These are phyloP conservation scores for Alentia gelatinosa DNA, from an alignment of 2,888 invertebrate genomes.

Conservation along the genomic window DNA sequence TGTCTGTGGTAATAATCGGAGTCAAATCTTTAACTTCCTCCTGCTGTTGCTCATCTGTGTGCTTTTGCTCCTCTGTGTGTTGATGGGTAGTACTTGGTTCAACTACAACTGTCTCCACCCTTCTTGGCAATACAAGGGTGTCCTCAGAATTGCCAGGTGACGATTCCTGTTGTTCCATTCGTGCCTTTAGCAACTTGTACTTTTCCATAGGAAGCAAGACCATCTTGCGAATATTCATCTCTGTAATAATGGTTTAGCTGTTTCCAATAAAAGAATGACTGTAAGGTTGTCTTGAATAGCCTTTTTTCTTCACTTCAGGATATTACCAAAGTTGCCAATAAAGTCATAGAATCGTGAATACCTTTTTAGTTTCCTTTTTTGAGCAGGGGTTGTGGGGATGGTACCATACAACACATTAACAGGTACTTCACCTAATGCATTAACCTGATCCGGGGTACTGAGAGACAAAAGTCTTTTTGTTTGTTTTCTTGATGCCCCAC, in stretches of 20 bases:
- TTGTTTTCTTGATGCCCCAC: neutral
- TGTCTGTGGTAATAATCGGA: neutral
- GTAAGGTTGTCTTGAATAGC: neutral
- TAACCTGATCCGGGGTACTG: neutral
- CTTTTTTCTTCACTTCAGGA: neutral
- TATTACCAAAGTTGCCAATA: neutral
- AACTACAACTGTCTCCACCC: neutral
- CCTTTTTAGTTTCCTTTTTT: neutral
- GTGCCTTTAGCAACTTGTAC: neutral
- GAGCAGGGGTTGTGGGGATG: neutral
- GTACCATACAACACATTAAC: neutral
- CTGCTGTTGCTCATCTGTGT: neutral
- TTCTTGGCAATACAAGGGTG: no score
- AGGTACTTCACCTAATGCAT: neutral
- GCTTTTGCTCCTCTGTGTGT: neutral
- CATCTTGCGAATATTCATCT: neutral
- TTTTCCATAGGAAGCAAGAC: neutral
- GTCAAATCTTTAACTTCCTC: neutral
- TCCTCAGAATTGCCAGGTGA: no score
- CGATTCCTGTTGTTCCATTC: no score
- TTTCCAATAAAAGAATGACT: neutral
- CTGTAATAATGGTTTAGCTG: neutral
- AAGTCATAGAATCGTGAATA: neutral
- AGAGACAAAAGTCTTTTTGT: neutral
- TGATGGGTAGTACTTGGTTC: no score